Conservation (phyloP, 2,888 invertebrate genomes). For the Tetragnatha montana region DNA sequence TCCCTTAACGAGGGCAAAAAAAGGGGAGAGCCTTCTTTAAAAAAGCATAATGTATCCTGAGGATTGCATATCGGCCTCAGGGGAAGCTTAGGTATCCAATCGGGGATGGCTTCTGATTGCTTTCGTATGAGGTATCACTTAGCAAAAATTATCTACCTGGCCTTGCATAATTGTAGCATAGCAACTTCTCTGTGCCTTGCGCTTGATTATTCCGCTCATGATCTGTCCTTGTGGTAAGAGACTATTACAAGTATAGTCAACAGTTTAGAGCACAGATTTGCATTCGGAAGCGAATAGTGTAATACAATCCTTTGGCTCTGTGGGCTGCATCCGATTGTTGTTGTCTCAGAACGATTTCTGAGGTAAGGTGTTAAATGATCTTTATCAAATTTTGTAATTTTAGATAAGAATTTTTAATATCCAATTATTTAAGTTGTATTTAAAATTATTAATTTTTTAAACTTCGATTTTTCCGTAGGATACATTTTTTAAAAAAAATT, state of each 20-base stretch:
- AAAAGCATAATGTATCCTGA: not conserved
- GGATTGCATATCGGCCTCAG: not conserved
- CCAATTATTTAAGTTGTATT: no score
- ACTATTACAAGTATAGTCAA: not conserved
- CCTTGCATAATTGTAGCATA: not conserved
- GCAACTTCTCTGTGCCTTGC: not conserved
- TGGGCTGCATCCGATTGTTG: not conserved
- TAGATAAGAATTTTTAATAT: no score
- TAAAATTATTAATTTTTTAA: no score
- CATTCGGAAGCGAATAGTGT: not conserved
- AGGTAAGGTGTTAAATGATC: not conserved
- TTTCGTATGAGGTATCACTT: not conserved
- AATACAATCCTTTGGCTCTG: not conserved
- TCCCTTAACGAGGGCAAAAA: not conserved
- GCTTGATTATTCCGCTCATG: not conserved
- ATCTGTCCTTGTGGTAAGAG: not conserved
- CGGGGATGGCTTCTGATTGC: not conserved
- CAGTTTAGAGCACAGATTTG: not conserved
- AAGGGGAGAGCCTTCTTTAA: not conserved
- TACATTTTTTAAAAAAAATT: no score
- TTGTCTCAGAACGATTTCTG: not conserved
- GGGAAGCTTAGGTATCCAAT: not conserved
- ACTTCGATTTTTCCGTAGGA: no score
- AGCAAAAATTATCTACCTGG: not conserved
- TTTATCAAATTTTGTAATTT: no score